Base-by-base conservation (phyloP, 2,113 vertebrate species). In the Hypanus sabinus region DNA sequence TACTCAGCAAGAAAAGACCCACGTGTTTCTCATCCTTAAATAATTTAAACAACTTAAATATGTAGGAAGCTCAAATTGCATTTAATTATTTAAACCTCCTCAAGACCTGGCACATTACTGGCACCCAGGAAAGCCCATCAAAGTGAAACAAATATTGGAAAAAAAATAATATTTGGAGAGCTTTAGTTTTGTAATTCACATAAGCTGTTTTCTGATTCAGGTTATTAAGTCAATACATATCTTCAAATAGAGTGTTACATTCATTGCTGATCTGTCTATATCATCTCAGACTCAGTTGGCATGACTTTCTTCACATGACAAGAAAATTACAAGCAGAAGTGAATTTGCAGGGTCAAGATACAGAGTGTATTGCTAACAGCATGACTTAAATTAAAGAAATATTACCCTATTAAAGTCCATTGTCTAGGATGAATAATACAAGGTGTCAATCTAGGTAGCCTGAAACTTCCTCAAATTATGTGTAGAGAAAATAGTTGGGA, bases 51-150 rank as follows among this genome's bases (percentile, higher is more conserved):
- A 93, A 94, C 62, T 95, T 93, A 95, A 96, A 24, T 95, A 95
- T 95, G 95, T 95, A 94, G 94, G 94, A 95, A 95, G 88, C 94
- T 95, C 94, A 94, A 16, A 94, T 96, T 95, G 27, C 80, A 95
- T 96, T 96, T 95, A 97, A 96, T 96, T 96, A 97, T 97, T 96
- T 95, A 97, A 18, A 94, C 73, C 36, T 77, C 30, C 94, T 94
- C 95, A 95, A 95, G 65, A 95, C 94, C 94, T 57, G 94, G 88
- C 3, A 80, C 94, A 18, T 70, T 75, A 94, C 46, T 94, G 95
- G 93, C 94, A 95, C 94, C 38, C 36, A 94, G 85, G 27, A 3
- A 65, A 62, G n/a, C 14, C 85, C 7, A 33, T 90, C 60, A 33
- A 65, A 68, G 9, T 65, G 16, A n/a, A 33, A 33, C 85, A 90